Evolutionary conservation across 2,888 invertebrate genomes (phyloP).

Genomic region (Andricus quercusramuli): DNA sequence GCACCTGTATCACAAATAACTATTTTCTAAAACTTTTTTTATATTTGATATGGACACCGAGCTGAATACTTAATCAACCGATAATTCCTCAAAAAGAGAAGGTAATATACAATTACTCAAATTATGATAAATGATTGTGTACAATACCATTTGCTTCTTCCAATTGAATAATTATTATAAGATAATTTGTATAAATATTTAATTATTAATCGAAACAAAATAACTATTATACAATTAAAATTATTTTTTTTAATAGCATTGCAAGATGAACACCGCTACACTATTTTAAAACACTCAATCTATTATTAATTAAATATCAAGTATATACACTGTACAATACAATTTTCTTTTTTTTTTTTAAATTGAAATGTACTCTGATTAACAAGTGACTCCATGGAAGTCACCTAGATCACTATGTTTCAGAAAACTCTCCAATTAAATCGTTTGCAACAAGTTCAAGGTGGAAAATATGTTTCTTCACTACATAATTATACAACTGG

Average conservation of each 20-base stretch:
- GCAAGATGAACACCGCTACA: not conserved
- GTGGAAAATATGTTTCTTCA: not conserved
- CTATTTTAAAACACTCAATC: conserved; percentile 12
- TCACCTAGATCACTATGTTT: not conserved
- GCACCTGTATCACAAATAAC: no score
- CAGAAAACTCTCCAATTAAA: not conserved
- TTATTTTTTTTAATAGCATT: not conserved
- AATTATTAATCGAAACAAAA: not conserved
- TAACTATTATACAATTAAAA: not conserved
- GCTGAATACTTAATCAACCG: no score
- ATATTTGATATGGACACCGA: no score
- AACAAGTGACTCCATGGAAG: not conserved
- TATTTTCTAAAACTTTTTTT: no score
- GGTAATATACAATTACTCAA: no score
- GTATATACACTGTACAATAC: conserved; percentile 30
- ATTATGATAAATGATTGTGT: conserved; percentile 10
- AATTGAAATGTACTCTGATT: conserved; percentile 4
- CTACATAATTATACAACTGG: not conserved
- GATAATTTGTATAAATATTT: not conserved
- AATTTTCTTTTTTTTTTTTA: not conserved
- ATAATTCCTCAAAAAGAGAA: no score
- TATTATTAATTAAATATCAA: conserved; percentile 4
- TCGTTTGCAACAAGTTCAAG: not conserved
- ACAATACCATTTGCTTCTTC: not conserved
- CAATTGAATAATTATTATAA: conserved; percentile 1